A percentile compares a stretch with the other conserved stretches of the same genome.
Evolutionary conservation across 2,888 invertebrate species (phyloP).

Genomic region (Acanthococcus lagerstroemiae): DNA sequence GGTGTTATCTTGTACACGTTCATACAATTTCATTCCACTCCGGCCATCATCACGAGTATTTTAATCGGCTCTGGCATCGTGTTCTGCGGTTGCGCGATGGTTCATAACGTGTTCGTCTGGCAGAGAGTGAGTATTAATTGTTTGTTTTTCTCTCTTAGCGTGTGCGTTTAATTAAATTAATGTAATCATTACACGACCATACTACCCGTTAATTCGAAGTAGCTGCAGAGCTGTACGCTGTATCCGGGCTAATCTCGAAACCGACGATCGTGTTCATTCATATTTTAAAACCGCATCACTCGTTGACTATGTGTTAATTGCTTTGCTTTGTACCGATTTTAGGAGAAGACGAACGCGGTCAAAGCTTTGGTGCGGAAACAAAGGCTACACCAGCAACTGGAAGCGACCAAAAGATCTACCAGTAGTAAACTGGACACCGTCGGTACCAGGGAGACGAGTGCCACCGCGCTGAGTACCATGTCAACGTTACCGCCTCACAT

Average conservation of each 20-base stretch:
- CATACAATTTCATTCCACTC: conserved; percentile 83
- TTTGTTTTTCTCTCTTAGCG: conserved; percentile 2
- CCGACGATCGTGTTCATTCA: no score
- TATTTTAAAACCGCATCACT: no score
- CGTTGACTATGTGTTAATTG: no score
- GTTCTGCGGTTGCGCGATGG: conserved; percentile 86
- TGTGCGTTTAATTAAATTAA: no score
- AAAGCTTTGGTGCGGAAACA: conserved; percentile 47
- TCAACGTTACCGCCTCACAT: conserved; percentile 47
- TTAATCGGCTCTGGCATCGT: conserved; percentile 84
- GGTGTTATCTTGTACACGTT: conserved; percentile 86
- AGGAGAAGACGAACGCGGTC: conserved; percentile 73
- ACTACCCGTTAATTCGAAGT: no score
- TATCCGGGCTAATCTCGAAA: no score
- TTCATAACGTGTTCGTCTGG: conserved; percentile 91
- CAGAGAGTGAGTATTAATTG: conserved; percentile 51
- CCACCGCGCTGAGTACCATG: conserved; percentile 34
- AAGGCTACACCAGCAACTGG: conserved; percentile 39
- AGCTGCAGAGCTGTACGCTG: no score
- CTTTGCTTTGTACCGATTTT: conserved; percentile 33
- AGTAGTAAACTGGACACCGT: conserved; percentile 22
- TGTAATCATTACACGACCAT: no score
- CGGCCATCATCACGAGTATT: conserved; percentile 80
- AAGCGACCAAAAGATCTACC: conserved; percentile 28
- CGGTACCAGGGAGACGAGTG: conserved; percentile 29